phyloP scores from a whole-genome alignment of 2,888 invertebrate genomes.

The Corythucha ciliata region DNA sequence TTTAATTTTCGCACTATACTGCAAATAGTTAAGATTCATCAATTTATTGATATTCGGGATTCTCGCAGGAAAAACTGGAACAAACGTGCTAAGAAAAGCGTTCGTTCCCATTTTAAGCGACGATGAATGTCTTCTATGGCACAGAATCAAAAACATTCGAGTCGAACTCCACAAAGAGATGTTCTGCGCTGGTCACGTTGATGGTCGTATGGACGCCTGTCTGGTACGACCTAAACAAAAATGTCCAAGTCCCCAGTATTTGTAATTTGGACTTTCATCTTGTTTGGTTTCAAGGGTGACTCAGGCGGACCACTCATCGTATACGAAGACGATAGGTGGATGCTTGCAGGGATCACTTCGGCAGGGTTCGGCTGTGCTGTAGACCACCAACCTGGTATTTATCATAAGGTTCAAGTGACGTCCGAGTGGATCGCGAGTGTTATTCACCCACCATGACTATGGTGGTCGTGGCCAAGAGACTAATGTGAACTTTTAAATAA shows the following conservation, averaged over 20 bases:
- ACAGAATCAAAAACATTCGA: conserved; percentile 66
- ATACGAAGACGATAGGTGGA: conserved; percentile 58
- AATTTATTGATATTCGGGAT: not conserved
- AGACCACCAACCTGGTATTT: conserved; percentile 76
- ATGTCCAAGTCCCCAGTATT: not conserved
- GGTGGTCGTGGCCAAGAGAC: conserved; percentile 27
- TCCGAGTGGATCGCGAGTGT: conserved; percentile 52
- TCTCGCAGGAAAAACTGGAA: conserved; percentile 56
- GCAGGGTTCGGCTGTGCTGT: conserved; percentile 81
- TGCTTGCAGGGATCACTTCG: conserved; percentile 70
- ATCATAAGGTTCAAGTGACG: conserved; percentile 67
- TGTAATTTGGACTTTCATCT: not conserved
- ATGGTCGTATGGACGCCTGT: conserved; percentile 74
- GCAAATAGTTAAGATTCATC: not conserved
- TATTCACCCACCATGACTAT: conserved; percentile 25
- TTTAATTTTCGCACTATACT: no score
- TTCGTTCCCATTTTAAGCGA: conserved; percentile 71
- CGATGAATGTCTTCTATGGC: conserved; percentile 70
- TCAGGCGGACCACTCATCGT: conserved; percentile 71
- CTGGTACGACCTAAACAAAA: conserved; percentile 44
- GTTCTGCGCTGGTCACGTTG: conserved; percentile 76
- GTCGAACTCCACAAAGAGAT: conserved; percentile 67
- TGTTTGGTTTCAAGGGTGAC: conserved; percentile 51
- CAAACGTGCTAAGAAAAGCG: conserved; percentile 68
- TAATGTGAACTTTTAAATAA: no score